phyloP scores from a whole-genome alignment of 2,113 vertebrate genomes.

The rat (Rattus norvegicus) region DNA sequence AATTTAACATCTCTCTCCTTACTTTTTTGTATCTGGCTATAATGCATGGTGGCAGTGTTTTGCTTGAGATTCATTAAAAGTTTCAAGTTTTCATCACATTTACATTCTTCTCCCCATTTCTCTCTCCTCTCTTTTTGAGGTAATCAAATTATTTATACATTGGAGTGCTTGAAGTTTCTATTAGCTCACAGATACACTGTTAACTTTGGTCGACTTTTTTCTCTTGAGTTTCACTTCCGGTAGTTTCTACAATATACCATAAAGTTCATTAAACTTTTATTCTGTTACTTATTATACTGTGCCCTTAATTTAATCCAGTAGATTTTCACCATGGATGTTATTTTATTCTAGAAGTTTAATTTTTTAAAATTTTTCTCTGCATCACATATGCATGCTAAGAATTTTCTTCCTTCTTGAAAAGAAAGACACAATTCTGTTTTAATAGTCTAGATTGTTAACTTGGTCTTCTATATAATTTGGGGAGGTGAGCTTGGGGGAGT shows the following conservation, averaged over 20 bases:
- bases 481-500: background rate
- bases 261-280: constrained; percentile 12
- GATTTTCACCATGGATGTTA: background rate
- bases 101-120: background rate
- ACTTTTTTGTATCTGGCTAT: background rate
- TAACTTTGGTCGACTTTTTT: background rate
- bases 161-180: background rate
- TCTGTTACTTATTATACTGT: background rate
- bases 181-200: background rate
- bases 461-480: background rate
- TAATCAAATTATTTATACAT: background rate
- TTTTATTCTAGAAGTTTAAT: background rate
- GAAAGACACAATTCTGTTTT: background rate
- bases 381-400: background rate
- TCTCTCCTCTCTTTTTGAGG: background rate
- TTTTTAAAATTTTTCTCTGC: background rate
- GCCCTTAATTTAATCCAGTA: background rate
- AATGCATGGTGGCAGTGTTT: background rate
- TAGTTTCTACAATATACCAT: background rate
- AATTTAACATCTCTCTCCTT: constrained; percentile 7
- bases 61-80: background rate
- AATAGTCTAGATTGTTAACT: background rate
- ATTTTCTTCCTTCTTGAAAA: constrained; percentile 11
- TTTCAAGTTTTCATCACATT: background rate
- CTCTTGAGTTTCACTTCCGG: background rate